phyloP scores from a whole-genome alignment of 2,797 vertebrate genomes.

The Triplophysa yarkandensis region DNA sequence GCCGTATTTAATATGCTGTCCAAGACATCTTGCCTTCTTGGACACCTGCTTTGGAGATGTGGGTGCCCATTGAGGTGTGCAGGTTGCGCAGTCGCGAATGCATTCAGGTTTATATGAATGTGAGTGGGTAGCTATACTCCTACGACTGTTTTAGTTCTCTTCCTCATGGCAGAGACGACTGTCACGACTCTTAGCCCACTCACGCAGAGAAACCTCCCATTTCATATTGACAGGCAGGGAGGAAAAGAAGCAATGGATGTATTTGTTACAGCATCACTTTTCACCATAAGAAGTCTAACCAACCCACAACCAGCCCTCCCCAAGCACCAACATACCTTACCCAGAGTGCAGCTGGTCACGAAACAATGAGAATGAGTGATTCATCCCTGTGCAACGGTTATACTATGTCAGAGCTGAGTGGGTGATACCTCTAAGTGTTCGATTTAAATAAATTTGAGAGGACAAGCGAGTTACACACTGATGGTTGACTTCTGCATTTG shows the following conservation, averaged over 20 bases:
- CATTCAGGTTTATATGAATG: constrained; percentile 45
- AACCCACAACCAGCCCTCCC: neutral
- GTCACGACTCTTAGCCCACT: constrained; percentile 60
- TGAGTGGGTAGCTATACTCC: constrained; percentile 44
- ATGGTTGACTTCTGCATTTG: constrained; percentile 50
- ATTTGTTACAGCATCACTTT: constrained; percentile 20
- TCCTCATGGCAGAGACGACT: constrained; percentile 49
- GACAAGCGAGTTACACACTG: constrained; percentile 45
- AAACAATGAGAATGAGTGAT: constrained; percentile 53
- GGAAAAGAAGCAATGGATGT: constrained; percentile 36
- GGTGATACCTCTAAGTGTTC: constrained; percentile 53
- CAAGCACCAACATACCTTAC: constrained; percentile 32
- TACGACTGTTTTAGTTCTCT: constrained; percentile 47
- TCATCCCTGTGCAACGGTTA: constrained; percentile 45
- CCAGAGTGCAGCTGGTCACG: constrained; percentile 43
- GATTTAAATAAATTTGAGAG: constrained; percentile 36
- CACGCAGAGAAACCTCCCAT: constrained; percentile 46
- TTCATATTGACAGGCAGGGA: constrained; percentile 35
- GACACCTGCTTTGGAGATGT: constrained; percentile 66
- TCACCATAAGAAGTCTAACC: constrained; percentile 36
- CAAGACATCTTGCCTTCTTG: constrained; percentile 50
- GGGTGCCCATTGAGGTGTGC: constrained; percentile 62
- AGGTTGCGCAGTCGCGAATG: constrained; percentile 26
- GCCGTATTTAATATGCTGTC: neutral
- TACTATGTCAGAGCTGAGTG: constrained; percentile 46